Evolutionary conservation across 2,113 vertebrate species (phyloP).

Genomic region (Corythornis madagascariensis): DNA sequence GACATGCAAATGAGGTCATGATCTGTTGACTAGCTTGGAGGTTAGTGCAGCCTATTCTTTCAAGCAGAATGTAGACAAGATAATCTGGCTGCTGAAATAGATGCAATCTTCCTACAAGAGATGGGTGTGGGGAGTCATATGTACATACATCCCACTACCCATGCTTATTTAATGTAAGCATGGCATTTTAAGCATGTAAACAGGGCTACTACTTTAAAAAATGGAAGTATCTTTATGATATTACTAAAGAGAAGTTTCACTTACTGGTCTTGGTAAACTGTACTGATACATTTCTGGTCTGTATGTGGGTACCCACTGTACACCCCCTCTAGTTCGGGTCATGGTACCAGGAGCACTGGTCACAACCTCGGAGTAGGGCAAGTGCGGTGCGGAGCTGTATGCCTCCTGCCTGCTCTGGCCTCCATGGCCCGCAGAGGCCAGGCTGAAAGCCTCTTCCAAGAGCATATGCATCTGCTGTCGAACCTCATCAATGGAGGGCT

Average conservation of each 20-base stretch:
- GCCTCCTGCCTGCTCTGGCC: constrained; percentile 85
- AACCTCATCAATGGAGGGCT: constrained; percentile 98
- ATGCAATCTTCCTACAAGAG: background rate
- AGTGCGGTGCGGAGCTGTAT: constrained; percentile 84
- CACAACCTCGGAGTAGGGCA: constrained; percentile 92
- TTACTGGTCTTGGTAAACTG: constrained; percentile 93
- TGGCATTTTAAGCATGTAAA: background rate
- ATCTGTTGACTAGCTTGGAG: background rate
- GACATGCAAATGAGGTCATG: background rate
- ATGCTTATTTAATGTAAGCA: background rate
- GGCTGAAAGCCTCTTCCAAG: constrained; percentile 96
- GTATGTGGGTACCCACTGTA: constrained; percentile 96
- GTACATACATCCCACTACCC: background rate
- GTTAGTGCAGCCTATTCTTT: background rate
- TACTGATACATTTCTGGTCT: constrained; percentile 93
- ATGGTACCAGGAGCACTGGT: constrained; percentile 95
- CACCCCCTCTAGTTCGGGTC: constrained; percentile 80
- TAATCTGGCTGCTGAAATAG: background rate
- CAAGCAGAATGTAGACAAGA: background rate
- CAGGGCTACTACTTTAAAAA: background rate
- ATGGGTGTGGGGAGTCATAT: background rate
- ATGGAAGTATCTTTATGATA: background rate
- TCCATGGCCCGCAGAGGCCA: constrained; percentile 91
- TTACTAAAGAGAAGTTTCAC: constrained; percentile 23
- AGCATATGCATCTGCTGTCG: constrained; percentile 98